Percentiles rank a stretch among this genome's conserved stretches.
Conservation (phyloP, 1,140 invertebrate genomes). For the Dinoponera quadriceps region DNA sequence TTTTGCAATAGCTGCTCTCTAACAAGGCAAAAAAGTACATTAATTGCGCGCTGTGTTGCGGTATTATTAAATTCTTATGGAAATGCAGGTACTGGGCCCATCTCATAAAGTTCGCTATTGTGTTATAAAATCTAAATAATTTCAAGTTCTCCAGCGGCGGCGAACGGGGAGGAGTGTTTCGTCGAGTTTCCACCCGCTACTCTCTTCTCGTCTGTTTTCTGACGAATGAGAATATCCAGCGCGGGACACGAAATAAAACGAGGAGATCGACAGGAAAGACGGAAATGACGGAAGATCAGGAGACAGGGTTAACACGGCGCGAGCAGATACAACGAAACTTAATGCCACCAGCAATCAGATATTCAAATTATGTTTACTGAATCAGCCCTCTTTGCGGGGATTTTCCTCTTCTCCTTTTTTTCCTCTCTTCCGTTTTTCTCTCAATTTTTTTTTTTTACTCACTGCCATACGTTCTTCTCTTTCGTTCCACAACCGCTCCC, state of each 20-base stretch:
- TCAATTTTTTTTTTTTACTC: constrained; percentile 9
- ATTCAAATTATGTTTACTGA: constrained; percentile 82
- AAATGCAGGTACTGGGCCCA: constrained; percentile 77
- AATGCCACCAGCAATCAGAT: constrained; percentile 76
- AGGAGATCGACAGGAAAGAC: neutral
- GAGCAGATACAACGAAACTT: constrained; percentile 53
- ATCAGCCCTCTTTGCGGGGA: constrained; percentile 63
- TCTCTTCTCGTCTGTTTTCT: constrained; percentile 27
- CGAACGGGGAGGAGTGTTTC: neutral
- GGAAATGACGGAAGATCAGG: constrained; percentile 19
- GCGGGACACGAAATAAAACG: neutral
- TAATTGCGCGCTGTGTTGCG: constrained; percentile 84
- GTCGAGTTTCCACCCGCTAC: neutral
- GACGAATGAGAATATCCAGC: constrained; percentile 48
- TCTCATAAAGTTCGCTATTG: constrained; percentile 85
- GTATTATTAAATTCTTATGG: constrained; percentile 86
- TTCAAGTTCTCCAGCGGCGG: constrained; percentile 76
- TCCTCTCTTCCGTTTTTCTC: neutral
- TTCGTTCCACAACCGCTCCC: constrained; percentile 43
- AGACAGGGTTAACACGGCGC: constrained; percentile 26
- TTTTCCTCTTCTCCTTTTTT: neutral
- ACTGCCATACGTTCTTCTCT: neutral
- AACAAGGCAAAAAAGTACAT: constrained; percentile 84
- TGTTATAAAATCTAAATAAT: constrained; percentile 86
- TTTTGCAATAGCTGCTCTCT: constrained; percentile 65